Evolutionary conservation across 2,888 invertebrate species (phyloP).

Genomic region (Pegoplata infirma): DNA sequence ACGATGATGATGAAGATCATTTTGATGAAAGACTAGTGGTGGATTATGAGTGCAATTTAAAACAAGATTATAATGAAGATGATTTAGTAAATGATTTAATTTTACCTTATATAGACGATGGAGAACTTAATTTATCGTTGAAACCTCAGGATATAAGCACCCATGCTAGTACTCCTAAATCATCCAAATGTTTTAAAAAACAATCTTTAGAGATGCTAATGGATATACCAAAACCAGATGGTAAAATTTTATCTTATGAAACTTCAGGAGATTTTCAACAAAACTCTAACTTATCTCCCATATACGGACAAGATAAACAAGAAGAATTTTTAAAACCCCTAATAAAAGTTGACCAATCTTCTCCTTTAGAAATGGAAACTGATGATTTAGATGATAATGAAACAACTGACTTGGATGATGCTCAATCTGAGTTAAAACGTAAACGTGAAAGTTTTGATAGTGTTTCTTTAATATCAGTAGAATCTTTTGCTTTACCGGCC

Average conservation of each 20-base stretch:
- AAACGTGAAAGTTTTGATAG: conserved; percentile 77
- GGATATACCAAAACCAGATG: conserved; percentile 52
- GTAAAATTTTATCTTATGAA: conserved; percentile 60
- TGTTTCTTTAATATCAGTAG: conserved; percentile 75
- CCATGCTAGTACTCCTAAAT: conserved; percentile 65
- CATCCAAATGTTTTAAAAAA: too few relatives aligned
- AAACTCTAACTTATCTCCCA: conserved; percentile 74
- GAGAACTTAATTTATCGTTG: conserved; percentile 4
- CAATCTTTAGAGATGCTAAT: background rate
- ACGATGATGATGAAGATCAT: conserved; percentile 65
- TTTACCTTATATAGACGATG: conserved; percentile 53
- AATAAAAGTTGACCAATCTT: conserved; percentile 66
- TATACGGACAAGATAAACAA: conserved; percentile 64
- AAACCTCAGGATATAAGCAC: conserved; percentile 25
- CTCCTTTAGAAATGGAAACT: conserved; percentile 45
- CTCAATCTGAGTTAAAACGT: conserved; percentile 72
- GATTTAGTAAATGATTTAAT: conserved; percentile 54
- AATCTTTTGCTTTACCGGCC: conserved; percentile 73
- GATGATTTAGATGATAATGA: conserved; percentile 64
- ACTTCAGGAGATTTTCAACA: conserved; percentile 68
- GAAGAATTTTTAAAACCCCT: conserved; percentile 57
- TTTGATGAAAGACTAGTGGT: conserved; percentile 72
- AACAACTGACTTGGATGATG: conserved; percentile 73
- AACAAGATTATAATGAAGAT: conserved; percentile 36
- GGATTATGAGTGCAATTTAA: conserved; percentile 64